Evolutionary conservation across 2,888 invertebrate genomes (phyloP).

Genomic region (Phasia obesa): DNA sequence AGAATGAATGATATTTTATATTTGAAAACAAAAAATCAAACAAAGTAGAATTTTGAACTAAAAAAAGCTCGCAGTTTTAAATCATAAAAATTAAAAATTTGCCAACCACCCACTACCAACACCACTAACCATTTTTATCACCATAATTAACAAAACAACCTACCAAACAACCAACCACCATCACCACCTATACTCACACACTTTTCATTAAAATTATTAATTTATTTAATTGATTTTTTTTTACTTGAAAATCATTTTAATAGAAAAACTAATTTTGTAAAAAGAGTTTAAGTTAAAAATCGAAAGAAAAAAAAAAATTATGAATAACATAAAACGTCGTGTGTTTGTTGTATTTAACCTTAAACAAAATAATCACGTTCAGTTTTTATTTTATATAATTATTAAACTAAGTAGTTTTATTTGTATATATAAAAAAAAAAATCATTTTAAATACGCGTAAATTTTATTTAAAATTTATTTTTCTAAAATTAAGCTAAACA

Average conservation of each 20-base stretch:
- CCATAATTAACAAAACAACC: conserved; percentile 4
- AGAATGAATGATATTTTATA: conserved; percentile 42
- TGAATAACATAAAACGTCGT: too few relatives aligned
- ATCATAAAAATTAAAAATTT: conserved; percentile 18
- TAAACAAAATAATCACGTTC: conserved; percentile 23
- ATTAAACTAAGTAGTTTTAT: conserved; percentile 53
- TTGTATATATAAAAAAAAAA: conserved; percentile 57
- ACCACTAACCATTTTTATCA: conserved; percentile 52
- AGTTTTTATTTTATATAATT: conserved; percentile 28
- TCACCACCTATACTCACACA: conserved; percentile 30
- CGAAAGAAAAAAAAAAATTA: conserved; percentile 14
- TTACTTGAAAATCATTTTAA: conserved; percentile 38
- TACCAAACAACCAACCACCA: background rate
- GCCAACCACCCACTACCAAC: conserved; percentile 31
- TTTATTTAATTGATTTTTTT: conserved; percentile 33
- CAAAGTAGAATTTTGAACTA: conserved; percentile 49
- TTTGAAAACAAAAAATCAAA: conserved; percentile 35
- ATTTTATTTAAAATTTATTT: conserved; percentile 43
- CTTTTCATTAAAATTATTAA: conserved; percentile 26
- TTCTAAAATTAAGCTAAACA: conserved; percentile 56
- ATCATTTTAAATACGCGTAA: conserved; percentile 39
- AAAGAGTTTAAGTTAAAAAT: conserved; percentile 19
- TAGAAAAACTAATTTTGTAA: conserved; percentile 11
- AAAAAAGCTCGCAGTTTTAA: conserved; percentile 34
- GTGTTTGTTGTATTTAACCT: conserved; percentile 21